phyloP scores from a whole-genome alignment of 2,113 vertebrate species.

The Hylia prasina region DNA sequence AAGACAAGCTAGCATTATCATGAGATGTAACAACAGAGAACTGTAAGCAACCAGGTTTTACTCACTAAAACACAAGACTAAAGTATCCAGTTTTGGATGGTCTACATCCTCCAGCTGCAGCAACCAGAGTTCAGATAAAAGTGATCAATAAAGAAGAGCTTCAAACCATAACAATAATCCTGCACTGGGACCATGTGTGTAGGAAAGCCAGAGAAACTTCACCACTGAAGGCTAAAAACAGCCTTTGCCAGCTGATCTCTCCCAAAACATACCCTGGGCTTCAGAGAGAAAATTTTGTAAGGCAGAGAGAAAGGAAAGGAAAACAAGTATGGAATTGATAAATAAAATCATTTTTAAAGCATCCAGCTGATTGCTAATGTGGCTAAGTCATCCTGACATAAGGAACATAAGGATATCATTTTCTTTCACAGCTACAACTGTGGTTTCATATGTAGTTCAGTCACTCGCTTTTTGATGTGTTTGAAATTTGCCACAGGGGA shows the following conservation, averaged over 20 bases:
- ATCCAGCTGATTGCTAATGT: conserved; percentile 15
- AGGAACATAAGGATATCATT: conserved; percentile 39
- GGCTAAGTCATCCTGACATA: conserved; percentile 1
- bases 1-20: background rate
- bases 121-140: background rate
- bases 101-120: background rate
- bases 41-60: background rate
- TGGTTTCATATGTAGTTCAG: background rate
- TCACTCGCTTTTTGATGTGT: background rate
- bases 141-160: background rate
- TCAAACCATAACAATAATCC: background rate
- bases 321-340: conserved; percentile 56
- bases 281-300: background rate
- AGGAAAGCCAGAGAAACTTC: background rate
- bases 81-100: background rate
- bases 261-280: background rate
- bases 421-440: background rate
- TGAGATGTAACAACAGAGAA: background rate
- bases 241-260: background rate
- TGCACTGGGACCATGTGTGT: background rate
- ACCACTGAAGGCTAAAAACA: background rate
- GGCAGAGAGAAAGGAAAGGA: background rate
- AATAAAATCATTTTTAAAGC: conserved; percentile 31
- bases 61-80: background rate
- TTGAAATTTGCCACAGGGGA: background rate